Evolutionary conservation across 2,113 vertebrate genomes (phyloP).

Genomic region (Progne subis): DNA sequence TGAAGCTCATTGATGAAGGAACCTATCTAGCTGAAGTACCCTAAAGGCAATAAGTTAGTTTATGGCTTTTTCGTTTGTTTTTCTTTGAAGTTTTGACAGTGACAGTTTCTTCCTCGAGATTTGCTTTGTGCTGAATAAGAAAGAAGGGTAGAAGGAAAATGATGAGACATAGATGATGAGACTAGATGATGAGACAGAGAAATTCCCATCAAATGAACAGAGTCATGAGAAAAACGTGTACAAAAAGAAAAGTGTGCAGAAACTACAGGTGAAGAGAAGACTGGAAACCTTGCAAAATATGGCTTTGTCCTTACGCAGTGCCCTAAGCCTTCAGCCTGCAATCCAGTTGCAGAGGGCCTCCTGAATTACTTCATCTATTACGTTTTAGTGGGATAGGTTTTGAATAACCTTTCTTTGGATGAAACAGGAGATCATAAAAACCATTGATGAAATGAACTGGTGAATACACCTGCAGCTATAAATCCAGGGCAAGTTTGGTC

Average conservation of each 20-base stretch:
- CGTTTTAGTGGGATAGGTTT: background rate
- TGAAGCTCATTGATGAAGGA: background rate
- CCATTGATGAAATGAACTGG: background rate
- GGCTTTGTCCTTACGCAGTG: background rate
- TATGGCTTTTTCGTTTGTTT: background rate
- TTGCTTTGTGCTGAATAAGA: background rate
- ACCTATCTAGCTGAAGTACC: background rate
- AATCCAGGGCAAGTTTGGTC: background rate
- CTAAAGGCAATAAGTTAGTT: background rate
- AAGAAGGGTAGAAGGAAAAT: background rate
- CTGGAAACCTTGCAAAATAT: background rate
- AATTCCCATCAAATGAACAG: background rate
- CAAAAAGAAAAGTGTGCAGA: background rate
- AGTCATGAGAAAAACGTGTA: background rate
- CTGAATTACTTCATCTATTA: background rate
- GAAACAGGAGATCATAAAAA: background rate
- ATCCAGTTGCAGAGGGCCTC: background rate
- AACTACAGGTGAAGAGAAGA: background rate
- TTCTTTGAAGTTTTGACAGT: background rate
- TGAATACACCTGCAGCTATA: background rate
- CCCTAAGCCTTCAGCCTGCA: background rate
- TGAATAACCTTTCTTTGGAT: background rate
- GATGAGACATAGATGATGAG: too few species aligned
- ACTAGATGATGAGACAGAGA: background rate
- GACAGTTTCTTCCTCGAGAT: background rate